Conservation (phyloP, 2,797 vertebrate genomes). For the Lutjanus campechanus region DNA sequence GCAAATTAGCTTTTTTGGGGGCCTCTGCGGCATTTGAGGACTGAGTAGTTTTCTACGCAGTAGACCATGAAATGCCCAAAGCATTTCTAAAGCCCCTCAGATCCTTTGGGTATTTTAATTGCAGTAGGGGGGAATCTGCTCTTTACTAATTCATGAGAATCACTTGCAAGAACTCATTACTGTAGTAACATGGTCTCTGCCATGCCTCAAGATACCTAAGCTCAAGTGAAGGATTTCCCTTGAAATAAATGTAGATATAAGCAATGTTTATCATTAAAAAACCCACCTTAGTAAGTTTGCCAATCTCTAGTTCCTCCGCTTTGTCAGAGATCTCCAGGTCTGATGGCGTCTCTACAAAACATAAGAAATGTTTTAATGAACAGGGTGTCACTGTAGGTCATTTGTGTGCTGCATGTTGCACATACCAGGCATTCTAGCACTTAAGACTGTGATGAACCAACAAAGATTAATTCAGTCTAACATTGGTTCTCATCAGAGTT, state of each 20-base stretch:
- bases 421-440: constrained; percentile 19
- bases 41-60: constrained; percentile 64
- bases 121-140: constrained; percentile 60
- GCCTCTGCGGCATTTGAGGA: constrained; percentile 42
- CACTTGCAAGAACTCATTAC: constrained; percentile 83
- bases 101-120: constrained; percentile 81
- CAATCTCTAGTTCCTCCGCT: constrained; percentile 90
- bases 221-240: constrained; percentile 62
- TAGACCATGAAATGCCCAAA: constrained; percentile 78
- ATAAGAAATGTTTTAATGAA: constrained; percentile 42
- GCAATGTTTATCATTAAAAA: constrained; percentile 71
- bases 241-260: constrained; percentile 71
- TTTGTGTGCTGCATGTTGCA: constrained; percentile 9
- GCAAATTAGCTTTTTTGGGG: constrained; percentile 50
- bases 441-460: neutral
- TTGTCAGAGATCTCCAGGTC: constrained; percentile 88
- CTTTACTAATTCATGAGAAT: constrained; percentile 82
- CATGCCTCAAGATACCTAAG: constrained; percentile 61
- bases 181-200: constrained; percentile 63
- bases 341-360: constrained; percentile 88
- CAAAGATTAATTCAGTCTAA: neutral
- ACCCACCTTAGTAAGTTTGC: constrained; percentile 91
- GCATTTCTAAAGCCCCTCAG: constrained; percentile 69
- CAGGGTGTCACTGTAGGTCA: constrained; percentile 2
- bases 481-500: no score